Base-by-base conservation (phyloP, 2,888 invertebrate genomes). In the Syrphus vitripennis region DNA sequence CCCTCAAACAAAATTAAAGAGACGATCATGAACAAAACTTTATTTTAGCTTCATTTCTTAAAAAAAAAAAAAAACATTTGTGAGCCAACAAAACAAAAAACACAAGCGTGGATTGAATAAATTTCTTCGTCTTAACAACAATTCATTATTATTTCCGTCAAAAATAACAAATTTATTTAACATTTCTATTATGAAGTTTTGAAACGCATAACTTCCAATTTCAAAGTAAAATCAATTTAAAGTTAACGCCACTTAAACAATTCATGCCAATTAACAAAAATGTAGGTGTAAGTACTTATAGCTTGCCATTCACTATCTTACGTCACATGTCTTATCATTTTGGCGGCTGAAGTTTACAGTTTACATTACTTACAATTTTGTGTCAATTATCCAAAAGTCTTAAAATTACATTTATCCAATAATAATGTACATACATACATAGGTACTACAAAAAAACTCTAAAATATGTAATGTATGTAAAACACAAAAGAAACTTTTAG, bases 321-420 rank as follows among this genome's bases (percentile, higher is more conserved):
- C 29, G 48, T 50, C 48, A 50, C 19, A 5, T n/a, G n/a, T 21
- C 4, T 10, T 42, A 16, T n/a, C n/a, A n/a, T n/a, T n/a, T n/a
- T 45, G 4, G 14, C 19, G 7, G 50, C 7, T 19, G 45, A n/a
- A n/a, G 57, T 5, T 48, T 12, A 40, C n/a, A 9, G 6, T n/a
- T 59, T 69, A n/a, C n/a, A n/a, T n/a, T n/a, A 75, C 80, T 83
- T 83, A 80, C 83, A 48, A 42, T 12, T 75, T 3, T 10, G 45
- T 55, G 69, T 16, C 59, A 42, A 31, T 42, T 71, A 42, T 70
- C 48, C 55, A n/a, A 63, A 45, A 45, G 12, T 24, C 3, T 19
- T 1, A 4, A 40, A 55, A 29, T 14, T 14, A 24, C 3, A 16
- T 16, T 26, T 3, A n/a, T 29, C 4, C 3, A 1, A 9, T 9